Base-by-base conservation (phyloP, 2,113 vertebrate species). In the Erinaceus europaeus region DNA sequence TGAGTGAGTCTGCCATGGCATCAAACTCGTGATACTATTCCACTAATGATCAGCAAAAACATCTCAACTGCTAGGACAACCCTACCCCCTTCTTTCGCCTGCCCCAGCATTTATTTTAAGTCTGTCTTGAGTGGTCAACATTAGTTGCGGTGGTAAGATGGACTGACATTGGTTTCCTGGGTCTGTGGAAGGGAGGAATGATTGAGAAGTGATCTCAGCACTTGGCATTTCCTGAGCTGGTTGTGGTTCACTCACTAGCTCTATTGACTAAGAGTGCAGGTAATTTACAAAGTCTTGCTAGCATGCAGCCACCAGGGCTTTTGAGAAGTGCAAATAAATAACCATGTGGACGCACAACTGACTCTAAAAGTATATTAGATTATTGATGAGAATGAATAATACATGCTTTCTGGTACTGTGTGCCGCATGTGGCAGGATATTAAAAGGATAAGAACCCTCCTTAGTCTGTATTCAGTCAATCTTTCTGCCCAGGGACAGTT, bases 241-340 rank as follows among this genome's bases (percentile, higher is more conserved):
- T 88, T 92, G 42, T 44, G 46, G 74, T 82, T 93, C 80, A 77
- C 77, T 88, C 87, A 69, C 65, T 42, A 57, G 27, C 53, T 7
- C 75, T 76, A 90, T 72, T 87, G 91, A 94, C 90, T 50, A 64
- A 90, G 50, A 44, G 71, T 77, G 62, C 90, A 93, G 85, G 89
- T 92, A 89, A 93, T 90, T 86, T 86, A 89, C 20, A 27, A 11
- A 91, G 65, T 84, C 73, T 9, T 2, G 13, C 76, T 48, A 61
- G 73, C 57, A 64, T 48, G 25, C 12, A 86, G 1, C 36, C 89
- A 46, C 89, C 74, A 55, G 52, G 67, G 90, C 88, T 69, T 62
- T 69, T 72, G 50, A 92, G 75, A 92, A 86, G 72, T 93, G 64
- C 92, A 95, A 95, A 93, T 4, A 46, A 93, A 75, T 71, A 88